Evolutionary conservation across 92 coral and sea anemone species (phyloP), one percentile per base, ranked within the genome.

Genomic region (Paragorgia papillata): DNA sequence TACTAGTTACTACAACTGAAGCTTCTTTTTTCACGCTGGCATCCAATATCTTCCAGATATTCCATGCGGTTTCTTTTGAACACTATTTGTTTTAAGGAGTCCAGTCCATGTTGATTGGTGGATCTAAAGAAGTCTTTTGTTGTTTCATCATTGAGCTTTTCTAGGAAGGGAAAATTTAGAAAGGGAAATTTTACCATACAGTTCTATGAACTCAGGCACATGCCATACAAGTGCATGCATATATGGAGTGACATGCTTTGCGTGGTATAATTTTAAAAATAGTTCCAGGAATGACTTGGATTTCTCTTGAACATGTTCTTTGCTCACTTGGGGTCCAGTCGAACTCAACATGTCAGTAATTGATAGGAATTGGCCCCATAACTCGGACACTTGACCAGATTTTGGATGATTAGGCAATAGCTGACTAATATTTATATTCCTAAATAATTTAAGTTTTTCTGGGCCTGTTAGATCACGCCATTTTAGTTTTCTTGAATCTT

Each of bases 71-170:
- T 60, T 51, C 62, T 74, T 70, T 82, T 82, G 0, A 39, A 28
- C 4, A 82, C 24, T 3, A 82, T 48, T 62, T 74, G 81, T 2
- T 28, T 10, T 12, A 74, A 49, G 14, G 74, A 32, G 14, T 73
- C 81, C 85, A n/a, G n/a, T n/a, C n/a, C n/a, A n/a, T n/a, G n/a
- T n/a, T n/a, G n/a, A n/a, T n/a, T n/a, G n/a, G n/a, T n/a, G n/a
- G n/a, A n/a, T n/a, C n/a, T n/a, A n/a, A n/a, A n/a, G n/a, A n/a
- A n/a, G n/a, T n/a, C n/a, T 49, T 82, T 84, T 37, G 84, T 79
- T 26, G 88, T 85, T 22, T 60, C 79, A 68, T 79, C 88, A 76
- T 84, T 84, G 10, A 67, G 46, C 35, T 83, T 83, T 58, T 83
- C 87, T 37, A 76, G 69, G 28, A 83, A 83, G 44, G 76, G 83